phyloP scores from a whole-genome alignment of 2,888 invertebrate genomes.

The Clepsis dumicolana region DNA sequence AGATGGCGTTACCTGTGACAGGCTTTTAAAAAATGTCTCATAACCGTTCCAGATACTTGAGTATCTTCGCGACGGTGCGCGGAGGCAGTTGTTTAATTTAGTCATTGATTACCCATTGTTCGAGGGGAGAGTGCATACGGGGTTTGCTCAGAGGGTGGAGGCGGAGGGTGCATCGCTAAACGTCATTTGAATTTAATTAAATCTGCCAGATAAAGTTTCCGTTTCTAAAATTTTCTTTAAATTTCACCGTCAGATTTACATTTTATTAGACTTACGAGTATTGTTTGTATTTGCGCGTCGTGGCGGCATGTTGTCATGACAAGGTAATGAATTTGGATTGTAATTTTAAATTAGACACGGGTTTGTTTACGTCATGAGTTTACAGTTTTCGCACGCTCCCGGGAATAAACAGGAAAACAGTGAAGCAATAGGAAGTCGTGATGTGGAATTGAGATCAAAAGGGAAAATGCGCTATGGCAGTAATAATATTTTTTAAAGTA shows the following conservation, averaged over 20 bases:
- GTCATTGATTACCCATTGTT: conserved; percentile 83
- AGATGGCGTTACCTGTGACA: too few species aligned
- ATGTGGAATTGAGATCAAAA: too few species aligned
- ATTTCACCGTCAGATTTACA: conserved; percentile 15
- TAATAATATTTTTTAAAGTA: too few species aligned
- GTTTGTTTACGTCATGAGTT: neutral
- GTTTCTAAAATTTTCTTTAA: conserved; percentile 7
- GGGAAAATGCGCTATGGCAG: too few species aligned
- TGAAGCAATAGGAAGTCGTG: too few species aligned
- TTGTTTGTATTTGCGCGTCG: neutral
- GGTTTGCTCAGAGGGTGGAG: conserved; percentile 46
- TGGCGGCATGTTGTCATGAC: conserved; percentile 23
- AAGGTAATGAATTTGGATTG: conserved; percentile 26
- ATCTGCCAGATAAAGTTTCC: conserved; percentile 13
- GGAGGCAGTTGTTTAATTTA: conserved; percentile 81
- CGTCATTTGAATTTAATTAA: conserved; percentile 53
- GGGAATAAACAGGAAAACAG: too few species aligned
- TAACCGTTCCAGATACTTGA: conserved; percentile 47
- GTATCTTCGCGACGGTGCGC: conserved; percentile 47
- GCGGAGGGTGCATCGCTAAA: conserved; percentile 71
- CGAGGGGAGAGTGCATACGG: conserved; percentile 65
- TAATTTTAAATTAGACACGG: neutral
- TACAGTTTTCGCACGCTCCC: too few species aligned
- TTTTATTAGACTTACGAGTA: conserved; percentile 22
- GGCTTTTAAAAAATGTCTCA: neutral